Conservation (phyloP, 2,888 invertebrate genomes). For the Drosophila putrida region DNA sequence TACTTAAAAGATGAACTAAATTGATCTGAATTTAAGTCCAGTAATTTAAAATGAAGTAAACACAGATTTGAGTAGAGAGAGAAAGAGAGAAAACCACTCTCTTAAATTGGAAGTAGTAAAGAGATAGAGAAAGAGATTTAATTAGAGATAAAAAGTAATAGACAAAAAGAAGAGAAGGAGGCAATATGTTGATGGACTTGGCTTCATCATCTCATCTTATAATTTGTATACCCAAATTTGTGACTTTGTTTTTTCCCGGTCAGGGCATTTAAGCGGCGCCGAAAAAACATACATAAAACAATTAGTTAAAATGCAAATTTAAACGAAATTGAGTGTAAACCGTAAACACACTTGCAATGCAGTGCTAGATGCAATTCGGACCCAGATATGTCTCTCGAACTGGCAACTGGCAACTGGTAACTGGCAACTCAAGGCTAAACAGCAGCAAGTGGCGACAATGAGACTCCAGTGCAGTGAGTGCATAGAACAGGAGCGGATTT, state of each 20-base stretch:
- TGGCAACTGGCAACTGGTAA: slow-evolving; percentile 35
- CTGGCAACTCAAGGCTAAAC: slow-evolving; percentile 38
- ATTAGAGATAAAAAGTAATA: not conserved
- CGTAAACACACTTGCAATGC: slow-evolving; percentile 54
- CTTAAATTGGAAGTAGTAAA: not conserved
- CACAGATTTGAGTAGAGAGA: not conserved
- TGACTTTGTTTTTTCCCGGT: not conserved
- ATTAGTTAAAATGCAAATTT: slow-evolving; percentile 79
- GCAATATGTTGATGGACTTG: too few species aligned
- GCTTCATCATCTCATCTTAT: not conserved
- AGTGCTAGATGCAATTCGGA: slow-evolving; percentile 22
- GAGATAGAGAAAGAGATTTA: not conserved
- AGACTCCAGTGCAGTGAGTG: slow-evolving; percentile 27
- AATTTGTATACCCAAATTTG: not conserved
- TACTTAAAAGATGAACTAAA: not conserved
- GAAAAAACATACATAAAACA: slow-evolving; percentile 35
- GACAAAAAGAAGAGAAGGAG: not conserved
- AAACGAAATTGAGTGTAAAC: slow-evolving; percentile 63
- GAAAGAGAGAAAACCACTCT: not conserved
- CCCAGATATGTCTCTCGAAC: slow-evolving; percentile 39
- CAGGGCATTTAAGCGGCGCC: slow-evolving; percentile 25
- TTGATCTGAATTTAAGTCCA: not conserved
- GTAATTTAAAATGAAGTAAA: not conserved
- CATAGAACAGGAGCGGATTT: slow-evolving; percentile 28
- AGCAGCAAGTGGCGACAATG: slow-evolving; percentile 55